Percentiles rank a stretch among this genome's conserved stretches.
These are phyloP conservation scores for Plodia interpunctella DNA, from an alignment of 1,140 invertebrate species.

Conservation along the genomic window DNA sequence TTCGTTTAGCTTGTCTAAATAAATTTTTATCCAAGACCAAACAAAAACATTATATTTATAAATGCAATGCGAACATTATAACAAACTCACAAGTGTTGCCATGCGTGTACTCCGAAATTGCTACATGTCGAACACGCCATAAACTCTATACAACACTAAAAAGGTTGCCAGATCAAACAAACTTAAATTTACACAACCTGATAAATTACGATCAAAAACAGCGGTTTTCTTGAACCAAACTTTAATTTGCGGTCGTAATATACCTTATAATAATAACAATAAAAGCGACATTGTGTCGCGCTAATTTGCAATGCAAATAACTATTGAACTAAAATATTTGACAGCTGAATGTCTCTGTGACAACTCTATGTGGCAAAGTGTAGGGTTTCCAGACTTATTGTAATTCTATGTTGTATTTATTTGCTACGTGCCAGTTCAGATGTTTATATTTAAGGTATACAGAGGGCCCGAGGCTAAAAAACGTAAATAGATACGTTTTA, in stretches of 20 bases:
- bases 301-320: neutral
- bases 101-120: no score
- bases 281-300: constrained; percentile 21
- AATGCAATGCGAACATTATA: no score
- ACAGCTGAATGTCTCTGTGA: constrained; percentile 29
- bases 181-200: neutral
- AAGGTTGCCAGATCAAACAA: neutral
- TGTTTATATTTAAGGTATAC: neutral
- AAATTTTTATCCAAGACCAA: no score
- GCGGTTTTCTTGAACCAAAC: neutral
- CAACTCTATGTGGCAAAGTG: constrained; percentile 24
- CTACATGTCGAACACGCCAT: neutral
- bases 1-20: no score
- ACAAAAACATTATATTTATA: no score
- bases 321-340: constrained; percentile 8
- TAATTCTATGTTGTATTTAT: neutral
- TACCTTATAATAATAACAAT: constrained; percentile 17
- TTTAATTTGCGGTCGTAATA: neutral
- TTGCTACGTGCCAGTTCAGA: no score
- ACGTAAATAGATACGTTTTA: no score
- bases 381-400: neutral
- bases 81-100: no score
- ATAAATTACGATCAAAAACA: constrained; percentile 4
- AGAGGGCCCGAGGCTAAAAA: no score
- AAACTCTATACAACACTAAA: constrained; percentile 1